Evolutionary conservation across 2,113 vertebrate species (phyloP), one percentile per base, ranked within the genome.

Genomic region (Guaruba guarouba): DNA sequence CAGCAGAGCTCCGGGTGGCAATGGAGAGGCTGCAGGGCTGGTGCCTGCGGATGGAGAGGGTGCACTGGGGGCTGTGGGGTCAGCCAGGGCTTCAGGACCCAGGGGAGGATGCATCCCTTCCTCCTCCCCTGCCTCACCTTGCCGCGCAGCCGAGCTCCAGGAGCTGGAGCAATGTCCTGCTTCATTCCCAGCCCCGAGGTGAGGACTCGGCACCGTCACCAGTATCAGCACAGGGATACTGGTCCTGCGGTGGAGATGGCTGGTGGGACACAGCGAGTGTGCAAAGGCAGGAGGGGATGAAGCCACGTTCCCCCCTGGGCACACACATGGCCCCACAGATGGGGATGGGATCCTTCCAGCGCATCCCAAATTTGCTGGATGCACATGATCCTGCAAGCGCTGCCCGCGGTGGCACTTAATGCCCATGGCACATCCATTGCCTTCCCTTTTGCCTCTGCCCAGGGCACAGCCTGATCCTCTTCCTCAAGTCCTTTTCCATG

Each of bases 371-470:
- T 51, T 28, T 82, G 33, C 55, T 46, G 49, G 62, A 43, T 4
- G 3, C 18, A 20, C 6, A 1, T 20, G 41, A 39, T 48, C 37
- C 62, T 11, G 5, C 39, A 37, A 44, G 18, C 0, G 0, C 48
- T 37, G 27, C 48, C 37, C 1, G 2, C 1, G 3, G 44, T 24
- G 25, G 41, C 54, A 46, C 24, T 23, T 20, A 44, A 55, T 8
- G 29, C 55, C 35, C 1, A 0, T 18, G 11, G 61, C 17, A 6
- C 33, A 16, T 37, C 35, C 14, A 0, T 17, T 22, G 16, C 28
- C 28, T 63, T 68, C 49, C 35, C 31, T n/a, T 59, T 49, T 35
- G 39, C 48, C 71, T 7, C 31, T 52, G 15, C 41, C 28, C 7
- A 1, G 19, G 39, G 29, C 37, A 48, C 37, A 52, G 25, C 20